Evolutionary conservation across 23 tunicate genomes (phyloP).

Genomic region (Oikopleura dioica): DNA sequence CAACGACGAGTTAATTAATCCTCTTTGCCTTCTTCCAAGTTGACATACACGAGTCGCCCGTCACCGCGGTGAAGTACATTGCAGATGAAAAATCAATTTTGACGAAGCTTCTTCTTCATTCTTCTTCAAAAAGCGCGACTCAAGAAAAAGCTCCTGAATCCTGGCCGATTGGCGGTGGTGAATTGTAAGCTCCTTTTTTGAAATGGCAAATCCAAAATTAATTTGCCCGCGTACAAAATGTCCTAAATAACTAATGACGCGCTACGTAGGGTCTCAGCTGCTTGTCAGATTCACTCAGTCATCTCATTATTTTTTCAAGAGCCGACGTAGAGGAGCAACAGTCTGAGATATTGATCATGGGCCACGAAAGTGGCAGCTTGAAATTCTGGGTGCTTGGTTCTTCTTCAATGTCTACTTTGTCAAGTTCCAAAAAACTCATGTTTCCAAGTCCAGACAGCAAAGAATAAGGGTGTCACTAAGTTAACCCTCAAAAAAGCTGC

Average conservation of each 20-base stretch:
- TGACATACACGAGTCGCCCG: constrained; percentile 67
- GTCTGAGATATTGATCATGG: constrained; percentile 40
- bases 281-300: no score
- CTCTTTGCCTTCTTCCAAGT: constrained; percentile 30
- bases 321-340: no score
- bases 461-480: no score
- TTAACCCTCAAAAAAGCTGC: no score
- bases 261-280: no score
- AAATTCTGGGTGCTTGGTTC: constrained; percentile 87
- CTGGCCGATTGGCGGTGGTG: background rate
- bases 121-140: constrained; percentile 15
- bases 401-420: no score
- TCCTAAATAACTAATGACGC: no score
- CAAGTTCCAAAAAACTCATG: no score
- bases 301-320: constrained; percentile 12
- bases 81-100: constrained; percentile 24
- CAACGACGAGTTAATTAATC: constrained; percentile 34
- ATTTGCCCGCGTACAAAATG: no score
- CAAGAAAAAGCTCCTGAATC: constrained; percentile 13
- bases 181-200: no score
- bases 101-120: constrained; percentile 20
- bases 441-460: no score
- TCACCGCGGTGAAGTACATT: constrained; percentile 35
- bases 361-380: constrained; percentile 69
- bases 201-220: no score